Evolutionary conservation across 2,888 invertebrate species (phyloP).

Genomic region (Lottia scabra): DNA sequence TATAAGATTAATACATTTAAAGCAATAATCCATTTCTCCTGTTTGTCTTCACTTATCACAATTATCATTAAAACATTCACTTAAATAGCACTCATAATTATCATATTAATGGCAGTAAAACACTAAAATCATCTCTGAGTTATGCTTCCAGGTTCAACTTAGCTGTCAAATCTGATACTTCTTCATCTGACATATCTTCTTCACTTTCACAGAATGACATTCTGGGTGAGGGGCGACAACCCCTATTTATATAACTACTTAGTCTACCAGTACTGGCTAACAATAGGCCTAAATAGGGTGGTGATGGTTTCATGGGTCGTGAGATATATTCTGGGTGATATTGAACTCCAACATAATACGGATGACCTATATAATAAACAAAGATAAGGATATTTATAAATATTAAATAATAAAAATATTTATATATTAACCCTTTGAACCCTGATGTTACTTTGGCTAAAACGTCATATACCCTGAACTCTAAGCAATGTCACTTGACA

Average conservation of each 20-base stretch:
- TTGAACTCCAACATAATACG: constrained; percentile 94
- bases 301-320: constrained; percentile 81
- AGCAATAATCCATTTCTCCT: no score
- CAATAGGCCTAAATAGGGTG: constrained; percentile 94
- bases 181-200: constrained; percentile 43
- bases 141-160: not conserved
- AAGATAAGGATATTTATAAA: no score
- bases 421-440: no score
- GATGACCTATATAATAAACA: constrained; percentile 75
- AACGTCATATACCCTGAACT: no score
- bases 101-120: no score
- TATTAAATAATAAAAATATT: no score
- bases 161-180: constrained; percentile 11
- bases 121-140: not conserved
- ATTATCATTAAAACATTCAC: no score
- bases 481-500: no score
- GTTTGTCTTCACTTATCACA: no score
- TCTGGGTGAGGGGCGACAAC: constrained; percentile 62
- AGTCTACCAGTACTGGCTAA: constrained; percentile 89
- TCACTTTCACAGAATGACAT: constrained; percentile 53
- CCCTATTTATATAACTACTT: constrained; percentile 70
- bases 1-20: no score
- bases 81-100: no score
- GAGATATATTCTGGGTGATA: constrained; percentile 98
- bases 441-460: no score